phyloP scores from a whole-genome alignment of 2,888 invertebrate genomes.

The Nephrotoma guestfalica region DNA sequence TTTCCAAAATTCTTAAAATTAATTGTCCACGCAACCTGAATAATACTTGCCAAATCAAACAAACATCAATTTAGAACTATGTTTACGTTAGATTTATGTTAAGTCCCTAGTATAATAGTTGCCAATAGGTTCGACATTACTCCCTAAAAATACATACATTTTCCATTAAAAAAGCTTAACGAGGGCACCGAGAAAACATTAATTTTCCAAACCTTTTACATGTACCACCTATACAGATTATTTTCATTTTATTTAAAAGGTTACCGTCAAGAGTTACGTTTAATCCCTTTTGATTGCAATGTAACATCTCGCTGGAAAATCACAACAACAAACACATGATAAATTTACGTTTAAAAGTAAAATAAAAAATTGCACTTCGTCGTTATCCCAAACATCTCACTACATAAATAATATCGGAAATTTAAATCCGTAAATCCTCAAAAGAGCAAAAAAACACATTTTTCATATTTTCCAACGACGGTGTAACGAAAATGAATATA shows the following conservation, averaged over 20 bases:
- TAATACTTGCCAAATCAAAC: no score
- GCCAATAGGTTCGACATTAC: no score
- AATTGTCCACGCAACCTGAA: no score
- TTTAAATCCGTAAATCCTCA: neutral
- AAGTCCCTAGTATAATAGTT: no score
- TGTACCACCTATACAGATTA: neutral
- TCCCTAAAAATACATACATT: no score
- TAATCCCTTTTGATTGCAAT: neutral
- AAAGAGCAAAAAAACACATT: neutral
- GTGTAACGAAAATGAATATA: neutral
- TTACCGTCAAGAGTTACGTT: neutral
- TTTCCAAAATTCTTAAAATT: no score
- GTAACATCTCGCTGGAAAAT: neutral
- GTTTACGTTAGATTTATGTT: no score
- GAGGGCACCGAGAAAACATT: neutral
- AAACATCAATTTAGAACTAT: no score
- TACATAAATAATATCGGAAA: neutral
- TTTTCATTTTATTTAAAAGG: neutral
- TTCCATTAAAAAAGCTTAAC: no score
- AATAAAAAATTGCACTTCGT: neutral
- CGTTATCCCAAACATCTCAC: neutral
- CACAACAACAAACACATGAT: neutral
- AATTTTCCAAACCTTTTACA: neutral
- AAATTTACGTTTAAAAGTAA: neutral
- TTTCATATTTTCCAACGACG: neutral